A percentile compares a stretch with the other conserved stretches of the same genome.
These are phyloP conservation scores for Tipula vernalis DNA, from an alignment of 2,888 invertebrate species.

Conservation along the genomic window DNA sequence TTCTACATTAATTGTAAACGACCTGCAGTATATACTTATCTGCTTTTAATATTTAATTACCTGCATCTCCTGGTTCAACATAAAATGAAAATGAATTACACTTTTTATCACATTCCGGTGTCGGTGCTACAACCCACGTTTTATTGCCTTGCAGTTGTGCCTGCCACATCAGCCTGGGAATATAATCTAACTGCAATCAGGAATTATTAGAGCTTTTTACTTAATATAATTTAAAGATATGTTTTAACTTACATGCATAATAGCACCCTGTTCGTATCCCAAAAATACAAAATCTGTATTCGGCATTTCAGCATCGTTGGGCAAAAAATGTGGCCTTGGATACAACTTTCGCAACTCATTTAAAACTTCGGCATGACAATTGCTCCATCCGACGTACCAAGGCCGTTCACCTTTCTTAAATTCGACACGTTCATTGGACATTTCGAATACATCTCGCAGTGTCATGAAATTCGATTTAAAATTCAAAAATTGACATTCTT, in stretches of 20 bases:
- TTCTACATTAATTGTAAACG: not conserved
- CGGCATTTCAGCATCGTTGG: constrained; percentile 77
- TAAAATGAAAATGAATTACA: constrained; percentile 63
- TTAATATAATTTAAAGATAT: not conserved
- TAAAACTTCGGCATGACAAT: constrained; percentile 73
- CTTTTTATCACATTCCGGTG: constrained; percentile 71
- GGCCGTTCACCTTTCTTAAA: constrained; percentile 50
- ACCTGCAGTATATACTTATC: not conserved
- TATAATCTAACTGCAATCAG: constrained; percentile 66
- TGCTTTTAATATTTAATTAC: constrained; percentile 32
- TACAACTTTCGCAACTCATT: constrained; percentile 63
- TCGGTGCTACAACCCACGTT: constrained; percentile 71
- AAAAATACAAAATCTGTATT: constrained; percentile 84
- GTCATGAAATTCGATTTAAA: constrained; percentile 71
- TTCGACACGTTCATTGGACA: constrained; percentile 51
- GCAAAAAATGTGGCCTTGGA: constrained; percentile 71
- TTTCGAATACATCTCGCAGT: constrained; percentile 62
- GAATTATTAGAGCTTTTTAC: not conserved
- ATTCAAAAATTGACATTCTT: constrained; percentile 77
- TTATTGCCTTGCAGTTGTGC: constrained; percentile 79
- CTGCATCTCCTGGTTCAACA: constrained; percentile 76
- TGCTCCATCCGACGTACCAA: constrained; percentile 91
- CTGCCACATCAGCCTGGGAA: constrained; percentile 86
- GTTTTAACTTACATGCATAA: constrained; percentile 63
- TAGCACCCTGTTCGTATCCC: constrained; percentile 81